A percentile compares a stretch with the other conserved stretches of the same genome.
These are phyloP conservation scores for Itoplectis maculator DNA, from an alignment of 2,888 invertebrate species.

Conservation along the genomic window DNA sequence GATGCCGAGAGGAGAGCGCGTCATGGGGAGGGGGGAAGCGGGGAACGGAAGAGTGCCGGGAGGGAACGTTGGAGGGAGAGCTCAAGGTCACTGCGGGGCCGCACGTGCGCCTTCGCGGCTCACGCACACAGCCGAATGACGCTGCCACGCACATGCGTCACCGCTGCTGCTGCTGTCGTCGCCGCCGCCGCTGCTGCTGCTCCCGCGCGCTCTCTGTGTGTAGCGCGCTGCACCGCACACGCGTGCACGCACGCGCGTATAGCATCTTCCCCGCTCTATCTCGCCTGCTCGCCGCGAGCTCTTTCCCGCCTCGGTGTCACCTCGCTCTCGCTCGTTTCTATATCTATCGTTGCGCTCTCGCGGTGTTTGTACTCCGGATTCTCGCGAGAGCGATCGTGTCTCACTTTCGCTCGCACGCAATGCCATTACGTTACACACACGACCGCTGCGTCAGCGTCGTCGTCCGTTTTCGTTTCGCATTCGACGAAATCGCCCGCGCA, in stretches of 20 bases:
- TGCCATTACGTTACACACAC: conserved; percentile 28
- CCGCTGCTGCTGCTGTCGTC: conserved; percentile 50
- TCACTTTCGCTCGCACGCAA: conserved; percentile 23
- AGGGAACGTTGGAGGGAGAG: conserved; percentile 68
- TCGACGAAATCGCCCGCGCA: conserved; percentile 55
- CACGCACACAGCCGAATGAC: conserved; percentile 67
- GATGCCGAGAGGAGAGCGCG: too few relatives aligned
- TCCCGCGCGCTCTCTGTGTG: conserved; percentile 2
- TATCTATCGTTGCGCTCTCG: background rate
- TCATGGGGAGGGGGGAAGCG: background rate
- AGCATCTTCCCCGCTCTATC: conserved; percentile 43
- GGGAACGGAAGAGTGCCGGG: conserved; percentile 59
- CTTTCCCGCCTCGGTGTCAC: conserved; percentile 31
- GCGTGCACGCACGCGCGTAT: conserved; percentile 63
- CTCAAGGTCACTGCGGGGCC: conserved; percentile 83
- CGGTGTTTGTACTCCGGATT: conserved; percentile 10
- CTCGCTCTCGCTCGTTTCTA: conserved; percentile 33
- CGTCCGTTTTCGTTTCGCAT: conserved; percentile 36
- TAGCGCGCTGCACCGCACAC: conserved; percentile 69
- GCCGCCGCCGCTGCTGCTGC: conserved; percentile 32
- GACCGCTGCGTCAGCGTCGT: conserved; percentile 35
- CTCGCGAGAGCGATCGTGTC: conserved; percentile 32
- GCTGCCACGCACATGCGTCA: conserved; percentile 74
- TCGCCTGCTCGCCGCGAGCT: background rate
- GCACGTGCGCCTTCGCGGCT: conserved; percentile 80